A percentile compares a stretch with the other conserved stretches of the same genome.
Evolutionary conservation across 2,888 invertebrate genomes (phyloP).

Genomic region (Andricus curvator): DNA sequence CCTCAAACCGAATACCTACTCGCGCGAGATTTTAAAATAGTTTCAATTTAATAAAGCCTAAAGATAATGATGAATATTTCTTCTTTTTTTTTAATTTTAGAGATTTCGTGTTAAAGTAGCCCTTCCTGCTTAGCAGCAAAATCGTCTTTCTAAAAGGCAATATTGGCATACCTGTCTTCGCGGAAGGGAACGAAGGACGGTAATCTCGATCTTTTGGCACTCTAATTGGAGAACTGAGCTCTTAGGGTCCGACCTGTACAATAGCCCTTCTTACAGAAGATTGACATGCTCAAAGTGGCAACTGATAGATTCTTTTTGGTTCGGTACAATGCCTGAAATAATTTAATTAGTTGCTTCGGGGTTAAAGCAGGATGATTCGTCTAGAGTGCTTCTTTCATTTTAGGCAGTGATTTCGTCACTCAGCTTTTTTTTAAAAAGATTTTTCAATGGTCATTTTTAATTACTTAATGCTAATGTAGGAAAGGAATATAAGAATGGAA

Average conservation of each 20-base stretch:
- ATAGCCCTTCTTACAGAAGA: constrained; percentile 48
- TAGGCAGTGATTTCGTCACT: neutral
- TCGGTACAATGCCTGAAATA: constrained; percentile 55
- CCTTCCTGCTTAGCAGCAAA: neutral
- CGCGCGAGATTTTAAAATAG: neutral
- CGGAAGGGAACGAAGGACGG: neutral
- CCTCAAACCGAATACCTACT: no score
- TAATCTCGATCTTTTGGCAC: neutral
- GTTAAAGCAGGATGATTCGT: neutral
- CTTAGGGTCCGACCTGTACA: constrained; percentile 48
- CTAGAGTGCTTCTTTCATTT: neutral
- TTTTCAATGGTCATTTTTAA: neutral
- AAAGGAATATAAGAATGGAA: neutral
- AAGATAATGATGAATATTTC: no score
- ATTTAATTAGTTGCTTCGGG: constrained; percentile 59
- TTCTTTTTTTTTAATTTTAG: neutral
- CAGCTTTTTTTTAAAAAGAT: neutral
- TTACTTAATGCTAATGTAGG: neutral
- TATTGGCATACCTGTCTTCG: neutral
- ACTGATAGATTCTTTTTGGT: constrained; percentile 45
- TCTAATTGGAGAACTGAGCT: constrained; percentile 10
- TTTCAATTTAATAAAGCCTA: neutral
- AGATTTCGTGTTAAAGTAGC: neutral
- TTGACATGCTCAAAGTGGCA: constrained; percentile 50
- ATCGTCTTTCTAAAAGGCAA: neutral